phyloP scores from a whole-genome alignment of 2,797 vertebrate species.

The Percopsis omiscomaycus region DNA sequence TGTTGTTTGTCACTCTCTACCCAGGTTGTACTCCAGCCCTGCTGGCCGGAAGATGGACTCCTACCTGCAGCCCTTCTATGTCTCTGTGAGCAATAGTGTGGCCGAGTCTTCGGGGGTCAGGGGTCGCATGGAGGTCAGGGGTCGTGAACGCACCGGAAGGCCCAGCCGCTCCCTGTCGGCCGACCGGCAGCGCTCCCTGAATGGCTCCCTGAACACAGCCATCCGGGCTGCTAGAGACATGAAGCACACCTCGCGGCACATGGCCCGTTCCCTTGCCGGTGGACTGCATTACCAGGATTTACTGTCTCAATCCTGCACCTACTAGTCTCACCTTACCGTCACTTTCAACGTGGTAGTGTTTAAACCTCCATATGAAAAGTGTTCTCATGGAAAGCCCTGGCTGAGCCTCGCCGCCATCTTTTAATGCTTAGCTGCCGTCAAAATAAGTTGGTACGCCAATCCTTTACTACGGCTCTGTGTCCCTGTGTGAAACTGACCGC shows the following conservation, averaged over 20 bases:
- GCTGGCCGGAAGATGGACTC: slow-evolving; percentile 28
- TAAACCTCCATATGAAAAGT: too few species aligned
- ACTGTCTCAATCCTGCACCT: slow-evolving; percentile 75
- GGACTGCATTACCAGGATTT: slow-evolving; percentile 71
- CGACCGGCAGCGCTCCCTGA: slow-evolving; percentile 56
- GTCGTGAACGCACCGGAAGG: too few species aligned
- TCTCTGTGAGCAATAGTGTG: slow-evolving; percentile 22
- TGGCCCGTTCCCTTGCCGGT: slow-evolving; percentile 74
- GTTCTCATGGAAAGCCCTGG: too few species aligned
- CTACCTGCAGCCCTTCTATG: slow-evolving; percentile 31
- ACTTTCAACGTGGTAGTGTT: too few species aligned
- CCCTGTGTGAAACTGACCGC: too few species aligned
- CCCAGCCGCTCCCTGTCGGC: slow-evolving; percentile 41
- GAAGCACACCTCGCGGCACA: slow-evolving; percentile 71
- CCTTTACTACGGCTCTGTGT: too few species aligned
- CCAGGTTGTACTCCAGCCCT: slow-evolving; percentile 49
- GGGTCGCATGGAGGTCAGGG: not conserved
- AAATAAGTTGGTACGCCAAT: too few species aligned
- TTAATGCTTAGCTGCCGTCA: too few species aligned
- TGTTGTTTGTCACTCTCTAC: not conserved
- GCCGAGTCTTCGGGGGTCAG: slow-evolving; percentile 17
- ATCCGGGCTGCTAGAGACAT: slow-evolving; percentile 77
- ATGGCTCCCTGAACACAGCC: slow-evolving; percentile 75
- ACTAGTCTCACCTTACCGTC: slow-evolving; percentile 57
- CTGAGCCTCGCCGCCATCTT: too few species aligned